phyloP scores from a whole-genome alignment of 2,113 vertebrate species.

The Bothrops jararaca region DNA sequence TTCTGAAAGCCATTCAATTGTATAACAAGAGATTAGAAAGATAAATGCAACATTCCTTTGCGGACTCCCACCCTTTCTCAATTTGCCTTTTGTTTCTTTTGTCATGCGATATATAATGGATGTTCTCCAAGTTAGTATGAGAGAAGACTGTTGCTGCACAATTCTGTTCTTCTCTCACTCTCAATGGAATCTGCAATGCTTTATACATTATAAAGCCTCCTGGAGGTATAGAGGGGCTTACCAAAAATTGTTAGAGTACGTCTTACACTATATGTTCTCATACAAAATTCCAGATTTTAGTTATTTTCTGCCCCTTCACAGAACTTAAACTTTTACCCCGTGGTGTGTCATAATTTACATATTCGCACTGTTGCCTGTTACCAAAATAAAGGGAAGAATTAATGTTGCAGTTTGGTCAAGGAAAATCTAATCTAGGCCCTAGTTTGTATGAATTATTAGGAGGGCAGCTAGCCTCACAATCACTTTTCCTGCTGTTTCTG shows the following conservation, averaged over 20 bases:
- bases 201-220: not conserved
- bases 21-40: not conserved
- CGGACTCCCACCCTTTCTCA: not conserved
- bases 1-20: not conserved
- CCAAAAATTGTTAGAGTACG: not conserved
- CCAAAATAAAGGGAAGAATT: not conserved
- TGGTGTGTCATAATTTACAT: not conserved
- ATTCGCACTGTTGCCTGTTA: not conserved
- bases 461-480: not conserved
- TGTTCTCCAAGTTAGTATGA: not conserved
- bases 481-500: not conserved
- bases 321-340: not conserved
- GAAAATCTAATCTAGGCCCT: not conserved
- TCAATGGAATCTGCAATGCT: not conserved
- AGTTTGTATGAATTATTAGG: slow-evolving; percentile 22
- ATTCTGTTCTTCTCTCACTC: not conserved
- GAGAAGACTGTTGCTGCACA: not conserved
- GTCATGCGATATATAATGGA: not conserved
- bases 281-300: not conserved
- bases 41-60: not conserved
- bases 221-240: not conserved
- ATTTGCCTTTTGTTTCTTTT: not conserved
- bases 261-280: not conserved
- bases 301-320: not conserved
- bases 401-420: not conserved